These are phyloP conservation scores for Chaetodon auriga DNA, from an alignment of 2,113 vertebrate species.

Conservation along the genomic window DNA sequence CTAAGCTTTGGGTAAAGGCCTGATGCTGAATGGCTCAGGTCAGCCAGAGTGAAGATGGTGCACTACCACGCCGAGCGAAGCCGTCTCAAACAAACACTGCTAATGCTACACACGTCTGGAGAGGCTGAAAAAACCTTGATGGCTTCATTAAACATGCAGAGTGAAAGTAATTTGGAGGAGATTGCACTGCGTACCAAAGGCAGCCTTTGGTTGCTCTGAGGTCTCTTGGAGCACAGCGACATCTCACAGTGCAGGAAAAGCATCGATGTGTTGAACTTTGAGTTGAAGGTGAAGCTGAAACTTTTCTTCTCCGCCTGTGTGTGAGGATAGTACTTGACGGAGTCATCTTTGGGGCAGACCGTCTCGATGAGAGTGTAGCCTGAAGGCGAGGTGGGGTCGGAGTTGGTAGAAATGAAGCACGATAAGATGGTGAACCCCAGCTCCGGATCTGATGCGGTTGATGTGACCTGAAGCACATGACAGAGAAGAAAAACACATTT, in stretches of 20 bases:
- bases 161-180: constrained; percentile 1
- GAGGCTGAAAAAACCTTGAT: neutral
- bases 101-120: neutral
- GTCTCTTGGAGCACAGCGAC: constrained; percentile 88
- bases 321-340: constrained; percentile 86
- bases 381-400: constrained; percentile 84
- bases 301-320: constrained; percentile 86
- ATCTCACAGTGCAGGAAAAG: constrained; percentile 96
- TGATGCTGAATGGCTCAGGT: constrained; percentile 40
- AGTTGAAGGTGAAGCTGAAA: constrained; percentile 94
- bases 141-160: neutral
- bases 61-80: too few relatives aligned
- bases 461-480: constrained; percentile 86
- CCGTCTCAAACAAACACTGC: constrained; percentile 6
- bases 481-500: constrained; percentile 45
- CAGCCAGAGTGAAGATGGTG: constrained; percentile 13
- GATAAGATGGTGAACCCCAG: constrained; percentile 92
- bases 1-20: constrained; percentile 35
- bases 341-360: constrained; percentile 93
- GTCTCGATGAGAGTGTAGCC: constrained; percentile 93
- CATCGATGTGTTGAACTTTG: constrained; percentile 86
- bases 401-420: constrained; percentile 90
- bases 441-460: constrained; percentile 88
- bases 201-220: constrained; percentile 75
- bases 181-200: constrained; percentile 84